phyloP scores from a whole-genome alignment of 2,888 invertebrate species.

The Luffia ferchaultella region DNA sequence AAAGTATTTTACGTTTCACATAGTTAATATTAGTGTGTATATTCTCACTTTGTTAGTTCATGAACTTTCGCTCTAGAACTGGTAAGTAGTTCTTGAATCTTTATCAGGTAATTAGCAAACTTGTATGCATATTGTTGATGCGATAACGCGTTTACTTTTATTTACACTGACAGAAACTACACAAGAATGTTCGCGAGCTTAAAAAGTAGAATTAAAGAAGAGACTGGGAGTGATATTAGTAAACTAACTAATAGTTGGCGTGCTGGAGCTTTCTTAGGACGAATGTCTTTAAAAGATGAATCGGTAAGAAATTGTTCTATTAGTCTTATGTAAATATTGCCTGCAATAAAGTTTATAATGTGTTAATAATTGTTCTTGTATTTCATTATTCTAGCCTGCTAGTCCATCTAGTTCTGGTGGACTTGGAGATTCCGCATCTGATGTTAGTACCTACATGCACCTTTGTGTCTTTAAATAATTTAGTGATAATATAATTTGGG shows the following conservation, averaged over 20 bases:
- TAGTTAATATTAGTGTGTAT: too few relatives aligned
- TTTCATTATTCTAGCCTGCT: conserved; percentile 35
- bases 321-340: too few relatives aligned
- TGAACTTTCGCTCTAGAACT: too few relatives aligned
- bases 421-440: conserved; percentile 45
- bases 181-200: conserved; percentile 81
- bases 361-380: too few relatives aligned
- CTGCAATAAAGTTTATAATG: too few relatives aligned
- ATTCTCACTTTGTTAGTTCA: too few relatives aligned
- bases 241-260: conserved; percentile 57
- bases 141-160: background rate
- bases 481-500: too few relatives aligned
- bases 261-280: conserved; percentile 55
- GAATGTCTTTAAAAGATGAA: conserved; percentile 58
- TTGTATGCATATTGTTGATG: background rate
- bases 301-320: conserved; percentile 30
- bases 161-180: background rate
- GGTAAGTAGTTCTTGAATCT: too few relatives aligned
- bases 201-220: conserved; percentile 89
- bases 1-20: too few relatives aligned
- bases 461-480: too few relatives aligned
- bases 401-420: conserved; percentile 53
- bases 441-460: conserved; percentile 29
- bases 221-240: conserved; percentile 83
- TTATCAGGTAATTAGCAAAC: background rate